Percentiles rank a stretch among this genome's conserved stretches.
Evolutionary conservation across 2,888 invertebrate species (phyloP).

Genomic region (Drosophila helvetica): DNA sequence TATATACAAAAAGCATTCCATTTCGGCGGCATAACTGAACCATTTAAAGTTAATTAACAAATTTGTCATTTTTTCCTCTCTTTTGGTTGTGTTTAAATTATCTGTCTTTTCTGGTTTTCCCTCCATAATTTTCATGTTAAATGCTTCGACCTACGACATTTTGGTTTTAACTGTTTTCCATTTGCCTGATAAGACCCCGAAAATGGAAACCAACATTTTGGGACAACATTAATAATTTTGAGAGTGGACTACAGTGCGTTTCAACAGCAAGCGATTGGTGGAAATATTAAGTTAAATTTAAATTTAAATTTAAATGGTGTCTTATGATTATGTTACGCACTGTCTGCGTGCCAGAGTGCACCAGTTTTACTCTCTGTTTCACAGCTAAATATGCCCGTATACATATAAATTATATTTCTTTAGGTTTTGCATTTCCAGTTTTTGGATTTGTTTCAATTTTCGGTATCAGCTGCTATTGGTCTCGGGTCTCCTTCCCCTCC

Average conservation of each 20-base stretch:
- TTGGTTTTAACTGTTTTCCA: neutral
- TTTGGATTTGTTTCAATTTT: slow-evolving; percentile 39
- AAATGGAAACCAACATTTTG: neutral
- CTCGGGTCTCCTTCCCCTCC: neutral
- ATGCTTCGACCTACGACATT: neutral
- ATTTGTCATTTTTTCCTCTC: slow-evolving; percentile 64
- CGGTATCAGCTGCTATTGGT: slow-evolving; percentile 37
- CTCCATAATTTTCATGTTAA: neutral
- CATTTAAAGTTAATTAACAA: slow-evolving; percentile 68
- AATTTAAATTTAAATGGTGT: neutral
- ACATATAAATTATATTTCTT: slow-evolving; percentile 58
- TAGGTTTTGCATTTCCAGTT: slow-evolving; percentile 62
- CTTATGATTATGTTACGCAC: neutral
- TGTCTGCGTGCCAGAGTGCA: neutral
- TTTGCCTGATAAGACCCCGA: neutral
- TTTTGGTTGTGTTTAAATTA: neutral
- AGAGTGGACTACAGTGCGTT: neutral
- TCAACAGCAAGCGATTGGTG: neutral
- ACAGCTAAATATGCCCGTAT: slow-evolving; percentile 1
- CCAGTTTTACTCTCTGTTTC: too few species aligned
- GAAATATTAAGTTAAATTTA: neutral
- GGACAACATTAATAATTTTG: neutral
- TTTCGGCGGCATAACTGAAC: slow-evolving; percentile 50
- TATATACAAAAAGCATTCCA: neutral
- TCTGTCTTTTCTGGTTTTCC: neutral